Evolutionary conservation across 2,113 vertebrate species (phyloP), one percentile per base, ranked within the genome.

Genomic region (Indicator maculatus): DNA sequence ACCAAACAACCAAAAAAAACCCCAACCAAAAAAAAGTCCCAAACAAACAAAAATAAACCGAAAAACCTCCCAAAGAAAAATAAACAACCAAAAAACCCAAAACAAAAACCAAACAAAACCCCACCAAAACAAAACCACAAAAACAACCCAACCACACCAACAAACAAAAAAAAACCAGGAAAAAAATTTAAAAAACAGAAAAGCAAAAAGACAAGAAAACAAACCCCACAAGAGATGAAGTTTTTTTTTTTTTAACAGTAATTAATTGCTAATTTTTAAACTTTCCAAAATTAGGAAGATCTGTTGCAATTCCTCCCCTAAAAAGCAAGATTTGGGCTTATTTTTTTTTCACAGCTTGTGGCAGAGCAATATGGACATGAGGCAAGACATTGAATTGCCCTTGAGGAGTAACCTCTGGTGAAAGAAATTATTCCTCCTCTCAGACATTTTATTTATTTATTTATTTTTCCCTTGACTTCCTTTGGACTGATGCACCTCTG

Each of bases 351-450:
- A 55, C 24, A 45, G 86, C 24, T 19, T 73, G 23, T 72, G 39
- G 38, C 59, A 67, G 21, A 78, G 15, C 16, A 56, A 45, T 27
- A 58, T 45, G 41, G 77, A 70, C 79, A 70, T 47, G 47, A 85
- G 27, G 56, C 41, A 90, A 74, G 24, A 92, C 12, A 53, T 91
- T 88, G 87, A 87, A 67, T 88, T 94, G 45, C 11, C 87, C 84
- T 96, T 89, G 81, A 91, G 90, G 27, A 64, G 41, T 45, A 86
- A 90, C 58, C 83, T 92, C 50, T 92, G 18, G 27, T 69, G 93
- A 81, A 24, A 85, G 50, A 94, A 89, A 86, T 88, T 76, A 27
- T 93, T 92, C 26, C 38, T 85, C 44, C 31, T 27, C 60, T 66
- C 16, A 85, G 64, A 89, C 80, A 83, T 44, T 44, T 44, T 44